Evolutionary conservation across 2,113 vertebrate genomes (phyloP), one percentile per base, ranked within the genome.

Genomic region (Amphiprion ocellaris): DNA sequence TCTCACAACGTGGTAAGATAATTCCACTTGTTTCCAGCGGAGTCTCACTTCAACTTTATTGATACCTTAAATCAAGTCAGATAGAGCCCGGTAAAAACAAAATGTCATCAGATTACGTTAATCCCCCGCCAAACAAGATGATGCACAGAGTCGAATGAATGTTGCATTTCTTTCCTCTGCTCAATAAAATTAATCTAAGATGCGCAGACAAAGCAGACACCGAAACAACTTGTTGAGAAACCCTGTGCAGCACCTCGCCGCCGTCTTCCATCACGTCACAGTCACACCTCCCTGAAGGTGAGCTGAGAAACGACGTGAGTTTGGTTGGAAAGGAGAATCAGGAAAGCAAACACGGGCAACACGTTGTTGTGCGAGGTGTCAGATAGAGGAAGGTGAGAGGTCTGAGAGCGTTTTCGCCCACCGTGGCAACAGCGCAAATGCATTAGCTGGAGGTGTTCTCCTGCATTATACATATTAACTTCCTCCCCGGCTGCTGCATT

Each of bases 401-500:
- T 53, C 47, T 56, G 77, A 81, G 14, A 54, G 61, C 0, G 17
- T 49, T 56, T 47, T 44, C 26, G 8, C 59, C 67, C 64, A 47
- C 49, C 28, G 79, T 21, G 23, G 74, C 60, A 12, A 62, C 83
- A 87, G 58, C 2, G n/a, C 66, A 39, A 82, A 77, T 83, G 69
- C 90, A 90, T 90, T 88, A 81, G 71, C 62, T 4, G 41, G 62
- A 69, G 56, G 33, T 41, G 24, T 69, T 60, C 37, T 73, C 6
- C 5, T 87, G 86, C 77, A 87, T 88, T 73, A 91, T 85, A 79
- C 47, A 87, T 81, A 77, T 68, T 61, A 88, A n/a, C 23, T 52
- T 37, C 60, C 4, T 62, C 37, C 19, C 52, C 12, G 30, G 60
- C 59, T 53, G 72, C 71, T 65, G 61, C 58, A n/a, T 69, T 69